Conservation (phyloP, 2,113 vertebrate genomes). For the Canis aureus region DNA sequence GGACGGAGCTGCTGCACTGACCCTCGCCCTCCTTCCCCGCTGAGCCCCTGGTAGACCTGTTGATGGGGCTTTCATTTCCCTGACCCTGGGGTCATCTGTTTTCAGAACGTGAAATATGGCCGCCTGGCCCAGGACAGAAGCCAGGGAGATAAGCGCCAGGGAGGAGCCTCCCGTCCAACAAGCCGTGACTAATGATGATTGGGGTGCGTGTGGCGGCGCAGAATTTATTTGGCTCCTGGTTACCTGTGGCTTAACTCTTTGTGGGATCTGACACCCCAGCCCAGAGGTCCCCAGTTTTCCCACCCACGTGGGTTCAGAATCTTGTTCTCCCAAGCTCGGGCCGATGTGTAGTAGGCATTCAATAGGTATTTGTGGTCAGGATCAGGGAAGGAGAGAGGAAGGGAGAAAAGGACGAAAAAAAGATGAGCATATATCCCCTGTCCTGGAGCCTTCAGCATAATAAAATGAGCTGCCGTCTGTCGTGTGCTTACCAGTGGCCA, state of each 20-base stretch:
- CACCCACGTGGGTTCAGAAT: rapidly evolving
- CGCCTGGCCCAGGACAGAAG: constrained; percentile 89
- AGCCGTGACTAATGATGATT: constrained; percentile 94
- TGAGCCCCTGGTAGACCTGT: constrained; percentile 89
- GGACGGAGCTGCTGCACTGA: constrained; percentile 87
- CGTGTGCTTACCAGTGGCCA: rapidly evolving
- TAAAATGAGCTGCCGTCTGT: background rate
- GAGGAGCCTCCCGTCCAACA: constrained; percentile 91
- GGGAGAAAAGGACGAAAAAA: background rate
- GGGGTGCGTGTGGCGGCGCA: constrained; percentile 88
- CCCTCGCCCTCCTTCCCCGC: constrained; percentile 85
- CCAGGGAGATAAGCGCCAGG: constrained; percentile 87
- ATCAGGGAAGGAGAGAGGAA: rapidly evolving
- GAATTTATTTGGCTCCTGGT: constrained; percentile 89
- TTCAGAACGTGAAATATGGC: constrained; percentile 94
- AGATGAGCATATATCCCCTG: background rate
- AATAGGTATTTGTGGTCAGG: background rate
- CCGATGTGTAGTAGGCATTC: background rate
- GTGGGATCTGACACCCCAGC: background rate
- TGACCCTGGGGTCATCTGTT: constrained; percentile 92
- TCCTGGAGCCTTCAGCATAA: background rate
- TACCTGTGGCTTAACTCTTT: constrained; percentile 88
- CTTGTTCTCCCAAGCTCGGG: background rate
- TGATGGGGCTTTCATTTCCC: constrained; percentile 92
- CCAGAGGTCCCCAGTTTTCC: background rate